Percentiles rank a stretch among this genome's conserved stretches.
Evolutionary conservation across 2,113 vertebrate species (phyloP).

Genomic region (Isurus oxyrinchus): DNA sequence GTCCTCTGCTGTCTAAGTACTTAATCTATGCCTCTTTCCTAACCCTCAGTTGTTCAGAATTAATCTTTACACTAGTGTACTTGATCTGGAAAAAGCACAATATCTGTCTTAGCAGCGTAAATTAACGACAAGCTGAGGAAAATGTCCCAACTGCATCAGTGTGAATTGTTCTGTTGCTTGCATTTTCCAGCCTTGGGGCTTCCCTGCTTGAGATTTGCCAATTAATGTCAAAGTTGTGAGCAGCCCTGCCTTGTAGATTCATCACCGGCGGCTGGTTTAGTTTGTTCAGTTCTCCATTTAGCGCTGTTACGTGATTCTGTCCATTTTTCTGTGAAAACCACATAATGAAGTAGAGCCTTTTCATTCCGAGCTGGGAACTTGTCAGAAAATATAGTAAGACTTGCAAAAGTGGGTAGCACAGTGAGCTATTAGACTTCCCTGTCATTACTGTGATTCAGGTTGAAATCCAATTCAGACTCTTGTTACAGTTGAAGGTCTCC

Average conservation of each 20-base stretch:
- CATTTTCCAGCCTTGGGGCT: not conserved
- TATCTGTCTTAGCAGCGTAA: not conserved
- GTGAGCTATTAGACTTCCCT: not conserved
- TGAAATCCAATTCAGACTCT: not conserved
- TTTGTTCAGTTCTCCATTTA: not conserved
- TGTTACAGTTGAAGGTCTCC: not conserved
- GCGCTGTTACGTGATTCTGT: not conserved
- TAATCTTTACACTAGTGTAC: not conserved
- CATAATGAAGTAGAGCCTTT: not conserved
- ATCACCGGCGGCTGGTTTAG: not conserved
- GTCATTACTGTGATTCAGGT: not conserved
- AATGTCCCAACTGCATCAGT: not conserved
- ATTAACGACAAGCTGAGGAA: not conserved
- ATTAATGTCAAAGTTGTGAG: not conserved
- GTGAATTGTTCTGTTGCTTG: not conserved
- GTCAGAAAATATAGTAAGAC: not conserved
- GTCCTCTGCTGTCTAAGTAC: not conserved
- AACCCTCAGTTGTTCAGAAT: not conserved
- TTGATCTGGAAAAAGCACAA: not conserved
- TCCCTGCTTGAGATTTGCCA: not conserved
- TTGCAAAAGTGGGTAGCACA: not conserved
- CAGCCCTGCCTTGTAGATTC: not conserved
- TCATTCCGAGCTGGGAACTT: not conserved
- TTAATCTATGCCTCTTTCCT: no score
- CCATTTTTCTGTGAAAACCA: not conserved